Evolutionary conservation across 2,888 invertebrate genomes (phyloP).

Genomic region (Scrobipalpa atriplicella): DNA sequence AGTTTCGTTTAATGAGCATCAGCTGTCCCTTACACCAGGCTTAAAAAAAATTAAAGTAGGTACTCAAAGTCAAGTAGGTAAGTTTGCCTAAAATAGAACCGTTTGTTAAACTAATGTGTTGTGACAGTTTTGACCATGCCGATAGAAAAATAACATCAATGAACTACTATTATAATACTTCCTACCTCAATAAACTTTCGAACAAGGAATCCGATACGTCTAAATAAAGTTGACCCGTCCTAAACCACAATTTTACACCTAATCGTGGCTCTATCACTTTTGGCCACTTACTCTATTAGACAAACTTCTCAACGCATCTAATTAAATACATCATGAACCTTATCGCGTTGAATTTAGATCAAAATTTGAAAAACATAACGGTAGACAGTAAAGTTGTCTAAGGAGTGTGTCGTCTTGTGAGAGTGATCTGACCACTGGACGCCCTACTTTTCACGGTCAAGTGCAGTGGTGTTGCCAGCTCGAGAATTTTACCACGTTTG

Average conservation of each 20-base stretch:
- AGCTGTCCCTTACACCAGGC: too few species aligned
- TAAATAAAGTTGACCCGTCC: constrained; percentile 37
- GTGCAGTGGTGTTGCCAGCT: constrained; percentile 61
- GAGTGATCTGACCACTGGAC: constrained; percentile 54
- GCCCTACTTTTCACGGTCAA: constrained; percentile 79
- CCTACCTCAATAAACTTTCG: constrained; percentile 41
- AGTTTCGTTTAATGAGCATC: too few species aligned
- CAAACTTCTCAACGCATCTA: constrained; percentile 18
- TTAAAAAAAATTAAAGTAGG: too few species aligned
- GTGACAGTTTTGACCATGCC: constrained; percentile 27
- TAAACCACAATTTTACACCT: not conserved
- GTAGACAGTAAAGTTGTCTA: constrained; percentile 22
- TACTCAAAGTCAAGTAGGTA: too few species aligned
- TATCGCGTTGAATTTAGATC: constrained; percentile 37
- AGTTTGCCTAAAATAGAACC: too few species aligned
- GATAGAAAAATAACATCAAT: not conserved
- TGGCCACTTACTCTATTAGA: constrained; percentile 31
- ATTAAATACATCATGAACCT: constrained; percentile 16
- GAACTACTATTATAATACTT: not conserved
- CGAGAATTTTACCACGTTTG: constrained; percentile 35
- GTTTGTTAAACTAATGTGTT: too few species aligned
- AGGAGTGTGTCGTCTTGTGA: constrained; percentile 19
- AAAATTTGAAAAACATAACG: constrained; percentile 36
- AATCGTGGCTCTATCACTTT: constrained; percentile 39
- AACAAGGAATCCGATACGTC: constrained; percentile 44